phyloP scores from a whole-genome alignment of 2,888 invertebrate genomes.

The Drosophila eohydei region DNA sequence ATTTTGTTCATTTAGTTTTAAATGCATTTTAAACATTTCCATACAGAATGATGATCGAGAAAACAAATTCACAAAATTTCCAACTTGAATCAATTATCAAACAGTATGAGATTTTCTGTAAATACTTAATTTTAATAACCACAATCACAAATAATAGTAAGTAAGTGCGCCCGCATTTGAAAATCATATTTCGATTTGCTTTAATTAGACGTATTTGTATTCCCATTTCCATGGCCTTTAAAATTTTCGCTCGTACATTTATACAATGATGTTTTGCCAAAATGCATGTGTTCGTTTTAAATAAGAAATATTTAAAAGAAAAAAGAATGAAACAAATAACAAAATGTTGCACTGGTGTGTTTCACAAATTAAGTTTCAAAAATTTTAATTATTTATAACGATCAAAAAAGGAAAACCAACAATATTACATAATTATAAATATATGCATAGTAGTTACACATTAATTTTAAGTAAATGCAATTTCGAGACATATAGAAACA shows the following conservation, averaged over 20 bases:
- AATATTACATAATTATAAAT: conserved; percentile 59
- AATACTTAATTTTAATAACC: conserved; percentile 67
- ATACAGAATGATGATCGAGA: conserved; percentile 23
- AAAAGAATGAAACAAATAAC: conserved; percentile 11
- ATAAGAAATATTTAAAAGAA: conserved; percentile 37
- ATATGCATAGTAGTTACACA: conserved; percentile 74
- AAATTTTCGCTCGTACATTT: conserved; percentile 32
- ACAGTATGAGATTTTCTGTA: conserved; percentile 59
- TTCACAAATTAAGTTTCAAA: conserved; percentile 68
- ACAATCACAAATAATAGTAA: conserved; percentile 65
- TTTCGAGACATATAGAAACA: conserved; percentile 78
- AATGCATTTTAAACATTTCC: conserved; percentile 36
- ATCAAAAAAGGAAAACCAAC: conserved; percentile 53
- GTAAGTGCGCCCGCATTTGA: conserved; percentile 57
- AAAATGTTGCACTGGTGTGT: conserved; percentile 54
- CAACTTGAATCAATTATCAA: conserved; percentile 23
- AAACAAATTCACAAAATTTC: conserved; percentile 17
- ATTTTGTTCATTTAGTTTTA: conserved; percentile 47
- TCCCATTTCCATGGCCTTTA: conserved; percentile 25
- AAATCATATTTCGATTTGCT: conserved; percentile 15
- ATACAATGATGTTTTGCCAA: conserved; percentile 62
- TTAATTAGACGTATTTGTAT: conserved; percentile 35
- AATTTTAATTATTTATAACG: conserved; percentile 70
- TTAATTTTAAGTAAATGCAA: conserved; percentile 76
- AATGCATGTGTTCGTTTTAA: conserved; percentile 73